These are phyloP conservation scores for Salvelinus fontinalis DNA, from an alignment of 2,113 vertebrate genomes.

Conservation along the genomic window DNA sequence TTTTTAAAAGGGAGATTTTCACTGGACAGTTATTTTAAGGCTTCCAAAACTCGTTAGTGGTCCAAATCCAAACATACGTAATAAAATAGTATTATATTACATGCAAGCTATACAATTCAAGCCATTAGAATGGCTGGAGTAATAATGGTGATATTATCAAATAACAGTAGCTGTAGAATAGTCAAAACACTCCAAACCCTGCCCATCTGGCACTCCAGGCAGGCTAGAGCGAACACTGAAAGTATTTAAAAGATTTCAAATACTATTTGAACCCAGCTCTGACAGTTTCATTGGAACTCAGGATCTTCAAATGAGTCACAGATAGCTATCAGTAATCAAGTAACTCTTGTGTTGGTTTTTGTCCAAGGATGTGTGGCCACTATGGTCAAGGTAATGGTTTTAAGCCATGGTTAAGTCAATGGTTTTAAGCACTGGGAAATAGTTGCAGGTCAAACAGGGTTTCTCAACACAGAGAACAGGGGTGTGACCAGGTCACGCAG, in stretches of 20 bases:
- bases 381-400: slow-evolving; percentile 24
- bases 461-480: slow-evolving; percentile 30
- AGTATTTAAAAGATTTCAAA: too few species aligned
- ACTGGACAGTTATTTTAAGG: background rate
- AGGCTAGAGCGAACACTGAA: too few species aligned
- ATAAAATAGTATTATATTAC: slow-evolving; percentile 37
- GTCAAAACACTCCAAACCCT: too few species aligned
- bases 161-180: slow-evolving; percentile 15
- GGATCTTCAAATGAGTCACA: slow-evolving; percentile 37
- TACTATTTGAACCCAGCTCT: too few species aligned
- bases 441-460: slow-evolving; percentile 62
- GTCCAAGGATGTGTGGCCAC: slow-evolving; percentile 57
- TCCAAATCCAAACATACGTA: slow-evolving; percentile 19
- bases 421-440: slow-evolving; percentile 45
- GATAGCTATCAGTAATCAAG: slow-evolving; percentile 48
- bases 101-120: slow-evolving; percentile 1
- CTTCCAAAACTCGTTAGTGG: slow-evolving; percentile 62
- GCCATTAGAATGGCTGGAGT: slow-evolving; percentile 33
- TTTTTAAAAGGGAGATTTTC: too few species aligned
- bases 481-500: slow-evolving; percentile 40
- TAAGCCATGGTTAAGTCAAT: slow-evolving; percentile 40
- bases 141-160: slow-evolving; percentile 42
- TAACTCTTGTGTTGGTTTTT: slow-evolving; percentile 44
- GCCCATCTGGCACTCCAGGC: too few species aligned
- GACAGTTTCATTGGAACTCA: background rate